Evolutionary conservation across 2,797 vertebrate genomes (phyloP).

Genomic region (Poeciliopsis turneri): DNA sequence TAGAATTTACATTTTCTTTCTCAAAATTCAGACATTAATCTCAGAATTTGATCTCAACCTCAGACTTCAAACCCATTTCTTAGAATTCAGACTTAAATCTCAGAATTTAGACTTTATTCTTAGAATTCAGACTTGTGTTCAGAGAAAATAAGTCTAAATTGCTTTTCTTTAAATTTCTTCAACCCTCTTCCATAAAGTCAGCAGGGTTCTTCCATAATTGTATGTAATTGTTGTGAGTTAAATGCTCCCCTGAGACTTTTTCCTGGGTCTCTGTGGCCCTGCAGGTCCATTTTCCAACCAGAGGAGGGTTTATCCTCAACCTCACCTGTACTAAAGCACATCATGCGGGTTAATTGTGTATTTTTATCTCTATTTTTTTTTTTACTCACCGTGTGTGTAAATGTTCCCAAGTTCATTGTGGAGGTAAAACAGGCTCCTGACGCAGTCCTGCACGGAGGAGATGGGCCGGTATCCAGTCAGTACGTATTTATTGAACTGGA

Average conservation of each 20-base stretch:
- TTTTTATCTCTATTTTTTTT: no score
- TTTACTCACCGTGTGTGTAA: constrained; percentile 91
- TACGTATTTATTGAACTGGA: constrained; percentile 94
- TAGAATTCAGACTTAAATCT: not conserved
- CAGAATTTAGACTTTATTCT: not conserved
- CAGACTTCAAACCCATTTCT: not conserved
- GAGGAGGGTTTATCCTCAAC: constrained; percentile 11
- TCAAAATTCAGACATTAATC: not conserved
- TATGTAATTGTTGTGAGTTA: not conserved
- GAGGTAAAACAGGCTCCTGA: constrained; percentile 92
- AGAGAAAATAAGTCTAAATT: not conserved
- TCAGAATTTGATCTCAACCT: not conserved
- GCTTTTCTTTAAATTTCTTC: not conserved
- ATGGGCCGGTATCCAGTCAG: constrained; percentile 91
- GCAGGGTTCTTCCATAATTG: not conserved
- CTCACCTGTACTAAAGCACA: constrained; percentile 21
- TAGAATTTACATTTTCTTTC: not conserved
- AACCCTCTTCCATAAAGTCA: not conserved
- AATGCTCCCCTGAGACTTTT: not conserved
- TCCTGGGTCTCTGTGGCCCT: not conserved
- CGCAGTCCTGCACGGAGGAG: constrained; percentile 89
- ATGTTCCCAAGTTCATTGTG: constrained; percentile 97
- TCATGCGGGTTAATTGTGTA: no score
- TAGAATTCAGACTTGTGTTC: not conserved
- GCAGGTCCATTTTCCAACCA: constrained; percentile 5